Percentiles rank a stretch among this genome's conserved stretches.
Evolutionary conservation across 1,140 invertebrate genomes (phyloP).

Genomic region (Ladona fulva): DNA sequence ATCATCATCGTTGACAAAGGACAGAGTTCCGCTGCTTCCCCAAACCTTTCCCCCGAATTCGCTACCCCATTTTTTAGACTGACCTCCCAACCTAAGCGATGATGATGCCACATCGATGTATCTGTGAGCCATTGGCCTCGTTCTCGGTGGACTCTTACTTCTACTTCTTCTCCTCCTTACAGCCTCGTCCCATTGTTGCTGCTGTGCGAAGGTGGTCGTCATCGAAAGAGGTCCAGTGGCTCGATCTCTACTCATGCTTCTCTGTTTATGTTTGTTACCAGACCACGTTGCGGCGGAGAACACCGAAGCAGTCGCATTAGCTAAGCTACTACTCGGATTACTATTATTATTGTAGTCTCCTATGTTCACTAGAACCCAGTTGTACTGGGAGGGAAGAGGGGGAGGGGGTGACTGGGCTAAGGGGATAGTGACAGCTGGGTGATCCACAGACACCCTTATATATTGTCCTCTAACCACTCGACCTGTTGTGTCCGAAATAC

Average conservation of each 20-base stretch:
- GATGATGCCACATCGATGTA: conserved; percentile 29
- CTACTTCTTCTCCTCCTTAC: conserved; percentile 14
- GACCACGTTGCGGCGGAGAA: conserved; percentile 6
- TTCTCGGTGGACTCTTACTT: conserved; percentile 18
- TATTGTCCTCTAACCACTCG: conserved; percentile 31
- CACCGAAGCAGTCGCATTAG: neutral
- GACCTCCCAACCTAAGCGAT: neutral
- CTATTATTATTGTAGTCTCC: conserved; percentile 14
- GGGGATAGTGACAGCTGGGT: conserved; percentile 8
- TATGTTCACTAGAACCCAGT: conserved; percentile 8
- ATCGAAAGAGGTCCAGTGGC: neutral
- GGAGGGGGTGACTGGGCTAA: neutral
- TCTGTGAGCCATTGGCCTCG: conserved; percentile 31
- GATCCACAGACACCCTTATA: conserved; percentile 27
- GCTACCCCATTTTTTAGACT: neutral
- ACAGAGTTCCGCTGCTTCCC: neutral
- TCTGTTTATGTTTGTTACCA: conserved; percentile 5
- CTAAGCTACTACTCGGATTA: neutral
- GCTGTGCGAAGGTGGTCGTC: conserved; percentile 13
- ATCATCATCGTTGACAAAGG: neutral
- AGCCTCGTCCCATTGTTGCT: conserved; percentile 13
- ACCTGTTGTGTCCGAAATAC: conserved; percentile 17
- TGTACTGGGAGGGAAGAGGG: neutral
- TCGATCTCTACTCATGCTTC: conserved; percentile 14
- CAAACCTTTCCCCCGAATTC: neutral